Base-by-base conservation (phyloP, 2,888 invertebrate genomes). In the Crepidodera aurea region DNA sequence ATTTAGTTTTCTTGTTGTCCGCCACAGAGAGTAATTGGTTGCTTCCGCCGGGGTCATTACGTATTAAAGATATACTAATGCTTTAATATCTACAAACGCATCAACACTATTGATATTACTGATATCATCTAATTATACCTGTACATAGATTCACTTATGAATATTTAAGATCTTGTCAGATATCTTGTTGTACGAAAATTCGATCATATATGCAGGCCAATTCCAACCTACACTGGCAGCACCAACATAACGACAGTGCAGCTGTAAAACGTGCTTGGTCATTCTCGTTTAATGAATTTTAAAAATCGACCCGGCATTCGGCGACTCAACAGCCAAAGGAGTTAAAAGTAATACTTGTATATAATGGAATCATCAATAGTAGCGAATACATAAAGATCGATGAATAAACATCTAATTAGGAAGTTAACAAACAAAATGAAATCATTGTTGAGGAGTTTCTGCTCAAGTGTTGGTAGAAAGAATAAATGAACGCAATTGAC, bases 401-500 rank as follows among this genome's bases (percentile, higher is more conserved):
- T 69, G 68, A 69, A 69, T 68, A 63, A 60, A 61, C 34, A 42
- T 42, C 67, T 69, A 69, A 69, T 69, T 69, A 69, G 68, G 56
- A 29, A 57, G 61, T 65, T 59, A 63, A 69, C 68, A 69, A 67
- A 65, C 59, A 64, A 64, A 62, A 66, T 66, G 42, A 63, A 59
- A 65, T 66, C 64, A 66, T 69, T 69, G 66, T 68, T 62, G 40
- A 39, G 27, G 53, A 64, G 51, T 53, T 55, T 44, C 51, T 48
- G 64, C 57, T 53, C 51, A 19, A 22, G 50, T 54, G 54, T 53
- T 27, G 15, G 51, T 22, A 46, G 44, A 42, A 44, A 40, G 51
- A 37, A 44, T 55, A 64, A 65, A 67, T 66, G 67, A 68, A 67
- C 67, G 66, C 62, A 68, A 67, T 68, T 70, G 67, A 66, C 59